phyloP scores from a whole-genome alignment of 2,113 vertebrate species.

The Empidonax traillii region DNA sequence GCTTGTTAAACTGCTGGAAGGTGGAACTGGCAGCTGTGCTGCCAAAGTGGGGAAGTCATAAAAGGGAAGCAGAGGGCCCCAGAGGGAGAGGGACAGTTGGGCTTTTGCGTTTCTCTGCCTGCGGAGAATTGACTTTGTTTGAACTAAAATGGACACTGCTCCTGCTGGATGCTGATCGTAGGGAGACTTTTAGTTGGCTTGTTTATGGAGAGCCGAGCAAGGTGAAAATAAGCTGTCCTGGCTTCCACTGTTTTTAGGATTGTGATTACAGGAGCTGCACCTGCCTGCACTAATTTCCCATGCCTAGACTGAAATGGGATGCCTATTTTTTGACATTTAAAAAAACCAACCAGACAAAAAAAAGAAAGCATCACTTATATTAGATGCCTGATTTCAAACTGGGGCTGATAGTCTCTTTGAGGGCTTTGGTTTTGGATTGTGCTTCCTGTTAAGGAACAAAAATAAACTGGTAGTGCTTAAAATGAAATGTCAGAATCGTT shows the following conservation, averaged over 20 bases:
- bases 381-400: neutral
- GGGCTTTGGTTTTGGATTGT: neutral
- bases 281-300: neutral
- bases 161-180: neutral
- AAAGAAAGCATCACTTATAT: neutral
- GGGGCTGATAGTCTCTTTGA: neutral
- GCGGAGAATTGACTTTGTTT: neutral
- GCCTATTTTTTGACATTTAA: neutral
- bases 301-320: neutral
- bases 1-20: constrained; percentile 61
- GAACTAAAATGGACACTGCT: neutral
- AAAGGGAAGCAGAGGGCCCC: constrained; percentile 39
- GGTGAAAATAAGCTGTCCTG: neutral
- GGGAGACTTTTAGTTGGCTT: neutral
- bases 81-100: constrained; percentile 6
- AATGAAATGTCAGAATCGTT: neutral
- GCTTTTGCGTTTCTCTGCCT: neutral
- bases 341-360: neutral
- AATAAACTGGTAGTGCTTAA: neutral
- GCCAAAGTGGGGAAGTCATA: constrained; percentile 53
- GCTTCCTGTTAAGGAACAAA: neutral
- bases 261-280: neutral
- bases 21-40: constrained; percentile 51
- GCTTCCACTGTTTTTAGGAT: neutral
- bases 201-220: neutral